Evolutionary conservation across 2,888 invertebrate genomes (phyloP).

Genomic region (Ctena decussata): DNA sequence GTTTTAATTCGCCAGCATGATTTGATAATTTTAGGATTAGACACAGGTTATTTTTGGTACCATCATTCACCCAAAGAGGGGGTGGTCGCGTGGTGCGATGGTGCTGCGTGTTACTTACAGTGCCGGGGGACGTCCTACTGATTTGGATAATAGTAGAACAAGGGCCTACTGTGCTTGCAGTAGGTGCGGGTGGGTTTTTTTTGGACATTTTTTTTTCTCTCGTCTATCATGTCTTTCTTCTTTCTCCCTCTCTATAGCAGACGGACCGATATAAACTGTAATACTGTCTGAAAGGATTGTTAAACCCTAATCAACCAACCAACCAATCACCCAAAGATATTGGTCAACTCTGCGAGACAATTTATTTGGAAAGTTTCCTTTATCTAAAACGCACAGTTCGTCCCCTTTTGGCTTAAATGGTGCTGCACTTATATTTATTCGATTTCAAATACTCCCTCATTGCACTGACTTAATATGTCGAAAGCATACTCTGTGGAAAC

Average conservation of each 20-base stretch:
- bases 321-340: background rate
- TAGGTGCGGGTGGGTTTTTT: no score
- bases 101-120: no score
- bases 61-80: conserved; percentile 14
- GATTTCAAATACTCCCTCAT: background rate
- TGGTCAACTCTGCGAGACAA: background rate
- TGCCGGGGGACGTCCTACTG: no score
- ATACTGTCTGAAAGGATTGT: no score
- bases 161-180: no score
- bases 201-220: no score
- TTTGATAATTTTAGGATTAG: background rate
- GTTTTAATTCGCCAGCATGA: background rate
- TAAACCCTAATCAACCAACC: no score
- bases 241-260: no score
- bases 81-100: no score
- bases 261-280: no score
- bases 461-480: background rate
- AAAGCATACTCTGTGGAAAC: background rate
- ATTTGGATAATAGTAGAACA: no score
- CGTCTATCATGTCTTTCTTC: no score
- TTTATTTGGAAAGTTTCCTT: background rate
- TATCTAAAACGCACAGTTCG: background rate
- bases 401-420: conserved; percentile 5
- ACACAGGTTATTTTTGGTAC: background rate
- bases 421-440: background rate